phyloP scores from a whole-genome alignment of 92 coral and sea anemone species.

The Muricea muricata region DNA sequence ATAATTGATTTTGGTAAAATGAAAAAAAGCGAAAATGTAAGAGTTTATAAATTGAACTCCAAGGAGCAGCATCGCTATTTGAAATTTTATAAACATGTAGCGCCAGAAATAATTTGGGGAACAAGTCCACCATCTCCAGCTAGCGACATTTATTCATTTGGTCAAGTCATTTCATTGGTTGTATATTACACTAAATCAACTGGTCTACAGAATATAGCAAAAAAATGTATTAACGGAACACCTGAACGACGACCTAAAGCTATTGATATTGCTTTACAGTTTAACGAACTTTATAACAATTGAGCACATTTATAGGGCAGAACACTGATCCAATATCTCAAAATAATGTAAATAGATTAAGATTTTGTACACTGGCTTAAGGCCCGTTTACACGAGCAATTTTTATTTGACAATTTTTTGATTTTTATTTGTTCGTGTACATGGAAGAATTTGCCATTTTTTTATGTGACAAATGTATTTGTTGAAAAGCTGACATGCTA shows the following conservation, averaged over 20 bases:
- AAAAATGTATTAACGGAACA: not conserved
- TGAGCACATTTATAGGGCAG: slow-evolving; percentile 2
- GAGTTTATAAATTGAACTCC: slow-evolving; percentile 3
- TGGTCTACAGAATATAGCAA: slow-evolving; percentile 16
- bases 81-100: slow-evolving; percentile 17
- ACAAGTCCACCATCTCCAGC: not conserved
- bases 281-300: slow-evolving; percentile 1
- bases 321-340: not conserved
- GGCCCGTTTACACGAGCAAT: too few species aligned
- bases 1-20: slow-evolving; percentile 53
- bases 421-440: too few species aligned
- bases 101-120: slow-evolving; percentile 46
- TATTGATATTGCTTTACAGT: not conserved
- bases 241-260: slow-evolving; percentile 23
- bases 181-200: slow-evolving; percentile 13
- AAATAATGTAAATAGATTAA: too few species aligned
- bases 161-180: slow-evolving; percentile 18
- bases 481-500: too few species aligned
- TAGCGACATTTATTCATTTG: slow-evolving; percentile 42
- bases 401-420: too few species aligned
- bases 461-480: too few species aligned
- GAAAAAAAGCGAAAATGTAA: not conserved
- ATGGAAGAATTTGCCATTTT: too few species aligned
- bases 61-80: slow-evolving; percentile 10
- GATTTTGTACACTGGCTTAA: too few species aligned